These are phyloP conservation scores for Podocnemis expansa DNA, from an alignment of 2,113 vertebrate species.

Conservation along the genomic window DNA sequence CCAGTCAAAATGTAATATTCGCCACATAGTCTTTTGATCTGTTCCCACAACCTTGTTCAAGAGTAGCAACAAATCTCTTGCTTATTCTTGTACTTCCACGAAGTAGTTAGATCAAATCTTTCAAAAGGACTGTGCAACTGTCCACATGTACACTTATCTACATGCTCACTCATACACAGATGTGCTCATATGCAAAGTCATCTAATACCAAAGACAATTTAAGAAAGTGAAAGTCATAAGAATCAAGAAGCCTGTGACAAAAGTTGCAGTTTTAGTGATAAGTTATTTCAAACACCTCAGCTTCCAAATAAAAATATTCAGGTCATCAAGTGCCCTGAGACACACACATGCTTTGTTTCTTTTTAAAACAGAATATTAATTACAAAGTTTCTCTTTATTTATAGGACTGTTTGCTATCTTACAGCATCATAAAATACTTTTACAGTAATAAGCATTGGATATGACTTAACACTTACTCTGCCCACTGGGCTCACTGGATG, in stretches of 20 bases:
- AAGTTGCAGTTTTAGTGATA: constrained; percentile 6
- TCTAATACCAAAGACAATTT: not conserved
- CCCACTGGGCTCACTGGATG: constrained; percentile 88
- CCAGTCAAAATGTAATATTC: not conserved
- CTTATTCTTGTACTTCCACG: not conserved
- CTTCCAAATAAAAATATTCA: not conserved
- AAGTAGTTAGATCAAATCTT: not conserved
- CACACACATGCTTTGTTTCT: not conserved
- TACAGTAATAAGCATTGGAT: constrained; percentile 10
- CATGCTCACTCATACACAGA: not conserved
- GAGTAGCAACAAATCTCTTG: not conserved
- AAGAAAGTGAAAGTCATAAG: not conserved
- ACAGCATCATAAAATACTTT: not conserved
- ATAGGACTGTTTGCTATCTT: not conserved
- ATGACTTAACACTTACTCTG: constrained; percentile 82
- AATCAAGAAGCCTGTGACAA: not conserved
- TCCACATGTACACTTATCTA: not conserved
- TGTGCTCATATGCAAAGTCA: not conserved
- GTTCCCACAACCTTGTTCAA: not conserved
- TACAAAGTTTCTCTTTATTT: not conserved
- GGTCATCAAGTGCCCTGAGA: not conserved
- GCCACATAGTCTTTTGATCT: not conserved
- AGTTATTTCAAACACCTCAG: constrained; percentile 13
- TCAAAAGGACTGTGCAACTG: not conserved
- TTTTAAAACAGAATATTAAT: not conserved